These are phyloP conservation scores for Equus przewalskii DNA, from an alignment of 2,113 vertebrate species.

Conservation along the genomic window DNA sequence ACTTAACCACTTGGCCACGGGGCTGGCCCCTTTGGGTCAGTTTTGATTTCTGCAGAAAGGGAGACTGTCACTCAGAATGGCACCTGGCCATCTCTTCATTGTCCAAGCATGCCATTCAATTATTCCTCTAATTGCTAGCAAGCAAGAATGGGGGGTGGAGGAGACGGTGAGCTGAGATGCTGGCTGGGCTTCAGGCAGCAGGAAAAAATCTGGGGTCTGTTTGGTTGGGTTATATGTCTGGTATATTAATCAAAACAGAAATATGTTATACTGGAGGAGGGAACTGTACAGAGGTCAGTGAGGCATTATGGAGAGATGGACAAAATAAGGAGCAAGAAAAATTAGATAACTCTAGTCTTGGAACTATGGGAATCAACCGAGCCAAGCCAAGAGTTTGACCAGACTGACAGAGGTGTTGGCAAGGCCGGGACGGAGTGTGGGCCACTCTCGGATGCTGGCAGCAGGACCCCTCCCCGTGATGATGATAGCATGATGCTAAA, in stretches of 20 bases:
- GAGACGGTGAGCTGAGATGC: background rate
- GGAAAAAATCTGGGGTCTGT: background rate
- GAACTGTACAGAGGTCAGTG: background rate
- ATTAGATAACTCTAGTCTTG: background rate
- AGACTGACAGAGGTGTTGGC: background rate
- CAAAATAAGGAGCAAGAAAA: background rate
- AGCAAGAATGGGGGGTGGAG: background rate
- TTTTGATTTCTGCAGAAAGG: constrained; percentile 24
- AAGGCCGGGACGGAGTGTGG: fast-evolving
- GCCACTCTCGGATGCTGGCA: background rate
- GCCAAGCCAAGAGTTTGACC: background rate
- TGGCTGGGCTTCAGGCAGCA: background rate
- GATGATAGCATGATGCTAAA: too few relatives aligned
- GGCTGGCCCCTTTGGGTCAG: background rate
- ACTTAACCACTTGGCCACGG: too few relatives aligned
- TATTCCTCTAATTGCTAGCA: background rate
- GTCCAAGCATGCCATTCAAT: background rate
- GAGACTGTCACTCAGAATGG: background rate
- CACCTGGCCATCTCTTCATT: background rate
- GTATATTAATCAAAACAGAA: background rate
- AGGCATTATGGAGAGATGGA: background rate
- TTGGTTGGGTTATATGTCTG: background rate
- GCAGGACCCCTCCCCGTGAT: background rate
- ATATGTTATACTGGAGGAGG: fast-evolving
- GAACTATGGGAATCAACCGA: background rate